phyloP scores from a whole-genome alignment of 2,888 invertebrate genomes.

The Branchellion lobata region DNA sequence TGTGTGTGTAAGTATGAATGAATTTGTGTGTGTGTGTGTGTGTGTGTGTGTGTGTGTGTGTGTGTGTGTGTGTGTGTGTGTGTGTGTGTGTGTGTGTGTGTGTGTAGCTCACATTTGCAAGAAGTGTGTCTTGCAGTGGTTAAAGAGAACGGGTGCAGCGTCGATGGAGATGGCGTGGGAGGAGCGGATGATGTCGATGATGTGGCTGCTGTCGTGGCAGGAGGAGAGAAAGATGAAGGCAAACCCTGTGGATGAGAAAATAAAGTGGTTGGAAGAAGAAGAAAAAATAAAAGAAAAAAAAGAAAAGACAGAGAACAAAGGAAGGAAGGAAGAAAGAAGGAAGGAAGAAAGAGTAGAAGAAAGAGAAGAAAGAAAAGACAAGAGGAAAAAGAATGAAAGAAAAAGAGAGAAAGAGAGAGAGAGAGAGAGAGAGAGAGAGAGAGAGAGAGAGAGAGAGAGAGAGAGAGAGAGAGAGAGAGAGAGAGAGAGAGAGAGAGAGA shows the following conservation, averaged over 20 bases:
- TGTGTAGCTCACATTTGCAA: neutral
- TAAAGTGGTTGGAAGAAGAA: neutral
- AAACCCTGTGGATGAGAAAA: neutral
- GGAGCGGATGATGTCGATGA: neutral
- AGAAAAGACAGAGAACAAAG: too few relatives aligned
- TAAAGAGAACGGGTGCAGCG: conserved; percentile 4
- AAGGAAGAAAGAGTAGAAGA: too few relatives aligned
- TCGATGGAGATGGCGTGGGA: conserved; percentile 15
- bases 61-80: neutral
- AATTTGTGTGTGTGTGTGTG: neutral
- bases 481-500: too few relatives aligned
- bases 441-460: conserved; percentile 13
- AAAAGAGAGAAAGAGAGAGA: neutral
- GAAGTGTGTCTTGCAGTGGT: conserved; percentile 16
- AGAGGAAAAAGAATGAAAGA: too few relatives aligned
- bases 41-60: neutral
- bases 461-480: neutral
- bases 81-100: neutral
- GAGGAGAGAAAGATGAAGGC: conserved; percentile 4
- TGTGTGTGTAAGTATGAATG: neutral
- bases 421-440: conserved; percentile 13
- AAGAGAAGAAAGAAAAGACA: too few relatives aligned
- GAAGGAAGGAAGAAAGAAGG: too few relatives aligned
- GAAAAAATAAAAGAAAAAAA: too few relatives aligned
- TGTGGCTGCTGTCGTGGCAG: neutral